phyloP scores from a whole-genome alignment of 2,113 vertebrate genomes.

The Pangasianodon hypophthalmus region DNA sequence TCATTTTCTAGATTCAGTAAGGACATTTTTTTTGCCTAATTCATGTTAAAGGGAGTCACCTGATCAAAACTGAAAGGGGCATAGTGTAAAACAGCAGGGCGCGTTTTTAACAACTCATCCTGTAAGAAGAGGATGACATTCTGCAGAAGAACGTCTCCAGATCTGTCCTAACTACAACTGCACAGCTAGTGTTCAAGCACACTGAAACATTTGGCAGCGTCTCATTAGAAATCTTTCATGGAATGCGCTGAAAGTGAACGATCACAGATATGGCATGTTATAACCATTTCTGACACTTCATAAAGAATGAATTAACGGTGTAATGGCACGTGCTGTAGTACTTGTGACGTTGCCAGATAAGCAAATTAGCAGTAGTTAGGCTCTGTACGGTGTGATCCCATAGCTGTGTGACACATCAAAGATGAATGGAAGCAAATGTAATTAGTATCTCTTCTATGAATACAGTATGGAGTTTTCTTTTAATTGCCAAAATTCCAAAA shows the following conservation, averaged over 20 bases:
- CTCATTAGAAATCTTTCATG: background rate
- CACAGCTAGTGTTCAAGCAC: background rate
- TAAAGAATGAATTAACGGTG: conserved; percentile 32
- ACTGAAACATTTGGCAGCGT: background rate
- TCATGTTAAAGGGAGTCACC: conserved; percentile 81
- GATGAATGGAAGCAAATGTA: background rate
- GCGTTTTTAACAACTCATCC: conserved; percentile 60
- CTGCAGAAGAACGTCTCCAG: background rate
- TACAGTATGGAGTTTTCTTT: background rate
- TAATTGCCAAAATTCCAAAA: background rate
- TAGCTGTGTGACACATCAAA: background rate
- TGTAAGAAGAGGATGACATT: conserved; percentile 8
- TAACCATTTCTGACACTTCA: conserved; percentile 30
- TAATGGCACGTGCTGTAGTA: conserved; percentile 26
- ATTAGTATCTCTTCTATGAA: conserved; percentile 6
- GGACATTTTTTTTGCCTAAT: conserved; percentile 67
- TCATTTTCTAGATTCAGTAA: conserved; percentile 79
- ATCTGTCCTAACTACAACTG: background rate
- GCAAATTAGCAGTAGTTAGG: background rate
- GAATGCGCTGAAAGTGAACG: conserved; percentile 51
- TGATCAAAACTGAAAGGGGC: conserved; percentile 77
- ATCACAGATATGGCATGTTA: conserved; percentile 62
- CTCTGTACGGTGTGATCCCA: background rate
- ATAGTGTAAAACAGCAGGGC: conserved; percentile 66
- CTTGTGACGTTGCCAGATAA: conserved; percentile 12